These are phyloP conservation scores for Eriocheir sinensis DNA, from an alignment of 1,140 invertebrate genomes.

Conservation along the genomic window DNA sequence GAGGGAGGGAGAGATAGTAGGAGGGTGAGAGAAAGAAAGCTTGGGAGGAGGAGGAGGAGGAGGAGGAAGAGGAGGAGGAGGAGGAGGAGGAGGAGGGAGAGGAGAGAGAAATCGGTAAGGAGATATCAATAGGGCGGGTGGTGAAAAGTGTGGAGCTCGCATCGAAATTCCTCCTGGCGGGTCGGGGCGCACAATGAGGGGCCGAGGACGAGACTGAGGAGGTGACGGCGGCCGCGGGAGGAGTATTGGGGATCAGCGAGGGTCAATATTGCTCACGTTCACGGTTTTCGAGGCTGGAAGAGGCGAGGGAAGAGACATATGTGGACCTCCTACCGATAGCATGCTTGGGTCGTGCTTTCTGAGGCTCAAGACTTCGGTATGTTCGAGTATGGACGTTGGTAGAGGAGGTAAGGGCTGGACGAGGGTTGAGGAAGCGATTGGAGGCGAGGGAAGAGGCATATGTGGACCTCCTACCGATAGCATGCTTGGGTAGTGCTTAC, in stretches of 20 bases:
- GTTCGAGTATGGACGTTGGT: not conserved
- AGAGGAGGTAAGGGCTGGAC: not conserved
- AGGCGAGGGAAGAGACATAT: not conserved
- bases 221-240: not conserved
- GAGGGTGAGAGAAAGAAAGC: too few species aligned
- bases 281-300: not conserved
- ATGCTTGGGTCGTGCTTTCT: not conserved
- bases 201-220: not conserved
- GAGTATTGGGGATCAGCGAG: conserved; percentile 39
- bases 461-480: not conserved
- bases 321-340: not conserved
- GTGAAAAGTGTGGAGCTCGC: not conserved
- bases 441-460: not conserved
- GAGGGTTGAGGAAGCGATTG: not conserved
- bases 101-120: too few species aligned
- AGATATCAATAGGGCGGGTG: not conserved
- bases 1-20: too few species aligned
- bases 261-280: conserved; percentile 39
- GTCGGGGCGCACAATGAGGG: not conserved
- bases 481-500: not conserved
- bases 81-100: too few species aligned
- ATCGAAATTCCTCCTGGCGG: conserved; percentile 8
- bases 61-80: too few species aligned
- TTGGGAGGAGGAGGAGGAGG: too few species aligned
- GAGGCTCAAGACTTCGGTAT: not conserved